Base-by-base conservation (phyloP, 2,888 invertebrate species). In the Drosophila anceps region DNA sequence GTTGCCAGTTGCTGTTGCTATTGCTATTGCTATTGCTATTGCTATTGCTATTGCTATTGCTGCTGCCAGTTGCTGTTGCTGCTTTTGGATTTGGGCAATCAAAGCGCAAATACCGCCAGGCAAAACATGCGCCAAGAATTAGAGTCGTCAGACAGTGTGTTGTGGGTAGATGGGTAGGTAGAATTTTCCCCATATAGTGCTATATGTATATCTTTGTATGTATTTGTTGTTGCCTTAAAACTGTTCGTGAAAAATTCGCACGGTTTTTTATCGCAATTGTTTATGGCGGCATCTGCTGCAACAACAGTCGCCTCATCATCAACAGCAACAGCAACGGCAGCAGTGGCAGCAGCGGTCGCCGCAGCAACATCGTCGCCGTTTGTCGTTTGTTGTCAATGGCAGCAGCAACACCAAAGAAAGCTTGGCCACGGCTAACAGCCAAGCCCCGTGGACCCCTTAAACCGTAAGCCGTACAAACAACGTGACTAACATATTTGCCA, bases 401-500 rank as follows among this genome's bases (percentile, higher is more conserved):
- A 57, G 7, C 54, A 54, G 71, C 75, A 84, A 81, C 74, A 78
- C 88, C 82, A 85, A 81, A 88, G 80, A 81, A 82, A 84, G 76
- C 63, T 50, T 58, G 69, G 81, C 61, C 73, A 81, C 64, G 67
- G 75, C 64, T 37, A 73, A 64, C 53, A 63, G 62, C 67, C 53
- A n/a, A 46, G 48, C 53, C 59, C 69, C 77, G 39, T 75, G 13
- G 8, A 27, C 51, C 39, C 63, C 69, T 31, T 48, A 50, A 58
- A 41, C 53, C 60, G 24, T 29, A 59, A 63, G 54, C 66, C 69
- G 63, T 69, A 70, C 71, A 59, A 68, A 69, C 84, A 86, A 86
- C 86, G 89, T 86, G 86, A 86, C 86, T 86, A 84, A 86, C 89
- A 86, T 86, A 86, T 88, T 86, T 88, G 89, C 86, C 86, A 86